Conservation (phyloP, 2,888 invertebrate species). For the Chymomyza caudatula region DNA sequence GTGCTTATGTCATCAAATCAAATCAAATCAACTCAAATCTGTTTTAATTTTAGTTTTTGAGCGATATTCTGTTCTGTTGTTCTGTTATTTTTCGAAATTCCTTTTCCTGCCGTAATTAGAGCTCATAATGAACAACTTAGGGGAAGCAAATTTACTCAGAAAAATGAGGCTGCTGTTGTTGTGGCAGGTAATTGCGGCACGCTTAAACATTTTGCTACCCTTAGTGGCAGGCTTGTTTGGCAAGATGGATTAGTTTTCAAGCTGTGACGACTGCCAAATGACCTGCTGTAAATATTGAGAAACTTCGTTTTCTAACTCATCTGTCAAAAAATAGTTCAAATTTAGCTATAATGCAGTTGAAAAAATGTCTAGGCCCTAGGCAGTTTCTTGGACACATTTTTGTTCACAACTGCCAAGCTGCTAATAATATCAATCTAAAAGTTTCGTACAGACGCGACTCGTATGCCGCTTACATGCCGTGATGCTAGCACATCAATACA, state of each 20-base stretch:
- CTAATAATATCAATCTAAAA: too few relatives aligned
- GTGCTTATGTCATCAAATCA: conserved; percentile 19
- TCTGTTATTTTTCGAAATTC: conserved; percentile 3
- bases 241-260: not conserved
- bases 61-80: not conserved
- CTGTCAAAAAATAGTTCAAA: too few relatives aligned
- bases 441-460: too few relatives aligned
- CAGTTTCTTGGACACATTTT: too few relatives aligned
- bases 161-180: not conserved
- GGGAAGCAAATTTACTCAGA: not conserved
- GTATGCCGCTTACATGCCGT: too few relatives aligned
- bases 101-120: conserved; percentile 38
- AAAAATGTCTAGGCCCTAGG: too few relatives aligned
- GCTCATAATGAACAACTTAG: conserved; percentile 20
- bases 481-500: too few relatives aligned
- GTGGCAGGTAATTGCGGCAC: conserved; percentile 25
- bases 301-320: too few relatives aligned
- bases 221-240: conserved; percentile 10
- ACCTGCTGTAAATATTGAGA: too few relatives aligned
- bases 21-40: conserved; percentile 38
- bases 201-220: not conserved
- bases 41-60: conserved; percentile 5
- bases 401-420: too few relatives aligned
- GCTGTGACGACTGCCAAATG: conserved; percentile 20
- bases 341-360: too few relatives aligned